A percentile compares a stretch with the other conserved stretches of the same genome.
Conservation (phyloP, 2,888 invertebrate species). For the Liodrosophila aerea region DNA sequence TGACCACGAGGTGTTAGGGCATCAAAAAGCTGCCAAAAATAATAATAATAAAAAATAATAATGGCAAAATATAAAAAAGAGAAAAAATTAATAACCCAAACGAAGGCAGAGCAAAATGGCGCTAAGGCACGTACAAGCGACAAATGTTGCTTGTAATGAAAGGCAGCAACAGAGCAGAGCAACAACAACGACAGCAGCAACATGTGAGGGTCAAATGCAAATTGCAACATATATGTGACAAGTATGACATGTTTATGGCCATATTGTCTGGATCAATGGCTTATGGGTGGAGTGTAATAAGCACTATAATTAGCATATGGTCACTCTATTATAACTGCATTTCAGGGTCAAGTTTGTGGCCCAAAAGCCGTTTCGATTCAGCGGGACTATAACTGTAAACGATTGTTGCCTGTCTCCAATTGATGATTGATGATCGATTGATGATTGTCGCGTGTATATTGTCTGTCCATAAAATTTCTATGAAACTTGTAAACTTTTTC, state of each 20-base stretch:
- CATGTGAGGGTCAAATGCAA: constrained; percentile 72
- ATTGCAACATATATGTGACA: constrained; percentile 59
- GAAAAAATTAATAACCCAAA: constrained; percentile 45
- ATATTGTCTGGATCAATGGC: neutral
- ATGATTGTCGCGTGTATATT: constrained; percentile 64
- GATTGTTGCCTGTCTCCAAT: constrained; percentile 33
- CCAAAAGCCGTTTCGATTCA: constrained; percentile 17
- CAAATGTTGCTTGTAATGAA: constrained; percentile 45
- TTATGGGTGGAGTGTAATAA: constrained; percentile 12
- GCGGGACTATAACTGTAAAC: constrained; percentile 40
- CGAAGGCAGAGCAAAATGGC: constrained; percentile 32
- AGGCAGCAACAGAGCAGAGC: constrained; percentile 15
- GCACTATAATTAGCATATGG: constrained; percentile 30
- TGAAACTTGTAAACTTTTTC: constrained; percentile 35
- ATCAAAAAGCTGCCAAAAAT: constrained; percentile 42
- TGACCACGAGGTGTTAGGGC: constrained; percentile 47
- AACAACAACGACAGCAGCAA: constrained; percentile 43
- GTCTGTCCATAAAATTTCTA: constrained; percentile 26
- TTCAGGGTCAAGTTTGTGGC: constrained; percentile 54
- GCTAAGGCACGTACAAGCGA: constrained; percentile 48
- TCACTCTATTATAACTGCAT: constrained; percentile 28
- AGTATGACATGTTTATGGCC: constrained; percentile 25
- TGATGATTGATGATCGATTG: constrained; percentile 65
- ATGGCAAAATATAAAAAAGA: constrained; percentile 29
- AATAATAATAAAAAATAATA: constrained; percentile 17